These are phyloP conservation scores for Melospiza georgiana DNA, from an alignment of 2,113 vertebrate genomes.

Conservation along the genomic window DNA sequence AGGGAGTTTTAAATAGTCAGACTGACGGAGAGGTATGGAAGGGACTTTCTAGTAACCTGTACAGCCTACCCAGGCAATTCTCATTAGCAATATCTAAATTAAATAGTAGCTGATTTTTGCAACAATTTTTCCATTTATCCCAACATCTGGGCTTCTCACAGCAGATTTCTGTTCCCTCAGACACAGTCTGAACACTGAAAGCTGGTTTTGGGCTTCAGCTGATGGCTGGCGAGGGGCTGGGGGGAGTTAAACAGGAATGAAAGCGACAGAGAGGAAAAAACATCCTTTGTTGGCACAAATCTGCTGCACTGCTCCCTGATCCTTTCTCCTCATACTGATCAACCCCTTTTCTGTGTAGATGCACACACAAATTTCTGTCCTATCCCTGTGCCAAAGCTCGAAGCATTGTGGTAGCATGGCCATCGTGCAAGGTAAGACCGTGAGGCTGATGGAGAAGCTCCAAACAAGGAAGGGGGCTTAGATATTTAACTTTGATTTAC, in stretches of 20 bases:
- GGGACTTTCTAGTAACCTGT: not conserved
- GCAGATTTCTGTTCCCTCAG: not conserved
- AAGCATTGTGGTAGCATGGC: fast-evolving
- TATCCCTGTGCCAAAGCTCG: fast-evolving
- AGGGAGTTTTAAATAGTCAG: not conserved
- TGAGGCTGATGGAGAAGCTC: not conserved
- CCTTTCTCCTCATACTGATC: not conserved
- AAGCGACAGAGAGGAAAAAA: not conserved
- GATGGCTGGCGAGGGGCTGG: not conserved
- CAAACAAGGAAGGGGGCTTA: not conserved
- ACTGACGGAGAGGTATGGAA: not conserved
- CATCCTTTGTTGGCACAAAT: not conserved
- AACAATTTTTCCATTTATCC: not conserved
- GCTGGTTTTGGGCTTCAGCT: not conserved
- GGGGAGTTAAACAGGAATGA: not conserved
- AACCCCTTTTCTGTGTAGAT: not conserved
- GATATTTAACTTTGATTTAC: not conserved
- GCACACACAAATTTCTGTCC: not conserved
- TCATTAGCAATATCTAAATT: not conserved
- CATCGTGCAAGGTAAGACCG: not conserved
- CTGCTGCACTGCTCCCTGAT: not conserved
- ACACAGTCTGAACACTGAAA: not conserved
- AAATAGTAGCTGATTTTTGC: not conserved
- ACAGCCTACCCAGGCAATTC: not conserved
- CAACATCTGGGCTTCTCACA: not conserved